These are phyloP conservation scores for Germaria angustata DNA, from an alignment of 2,888 invertebrate species.

Conservation along the genomic window DNA sequence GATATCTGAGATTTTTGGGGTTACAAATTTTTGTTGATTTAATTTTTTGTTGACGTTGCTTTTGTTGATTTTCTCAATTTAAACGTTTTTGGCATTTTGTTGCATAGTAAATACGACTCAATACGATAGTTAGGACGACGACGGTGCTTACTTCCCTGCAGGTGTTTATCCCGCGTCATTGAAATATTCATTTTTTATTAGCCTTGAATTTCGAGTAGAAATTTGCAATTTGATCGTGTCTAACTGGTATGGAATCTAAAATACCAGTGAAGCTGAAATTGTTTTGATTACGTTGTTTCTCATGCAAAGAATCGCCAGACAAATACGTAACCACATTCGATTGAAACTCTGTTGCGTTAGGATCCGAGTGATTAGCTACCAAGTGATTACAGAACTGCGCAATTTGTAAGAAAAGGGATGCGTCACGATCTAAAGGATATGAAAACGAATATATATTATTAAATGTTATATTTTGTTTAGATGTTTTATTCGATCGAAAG, in stretches of 20 bases:
- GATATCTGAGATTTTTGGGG: conserved; percentile 33
- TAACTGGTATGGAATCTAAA: conserved; percentile 89
- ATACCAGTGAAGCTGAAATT: conserved; percentile 89
- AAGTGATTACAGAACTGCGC: conserved; percentile 80
- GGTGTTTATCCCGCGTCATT: conserved; percentile 68
- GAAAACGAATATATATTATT: background rate
- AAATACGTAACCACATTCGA: conserved; percentile 87
- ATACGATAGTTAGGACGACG: conserved; percentile 62
- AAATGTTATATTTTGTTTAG: background rate
- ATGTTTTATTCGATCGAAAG: background rate
- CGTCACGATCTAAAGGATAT: conserved; percentile 77
- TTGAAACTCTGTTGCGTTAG: conserved; percentile 77
- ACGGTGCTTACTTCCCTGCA: conserved; percentile 65
- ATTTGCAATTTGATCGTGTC: conserved; percentile 89
- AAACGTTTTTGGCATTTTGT: conserved; percentile 63
- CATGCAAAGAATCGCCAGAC: conserved; percentile 82
- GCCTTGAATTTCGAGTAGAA: conserved; percentile 94
- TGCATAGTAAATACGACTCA: conserved; percentile 59
- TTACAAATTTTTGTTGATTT: conserved; percentile 47
- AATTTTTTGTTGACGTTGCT: conserved; percentile 45
- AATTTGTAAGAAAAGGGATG: conserved; percentile 78
- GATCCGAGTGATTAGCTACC: conserved; percentile 81
- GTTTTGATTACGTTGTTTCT: conserved; percentile 78
- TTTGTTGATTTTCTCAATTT: conserved; percentile 54
- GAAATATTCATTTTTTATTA: conserved; percentile 78